These are phyloP conservation scores for Acanthosepion lycidas DNA, from an alignment of 2,888 invertebrate species.

Conservation along the genomic window DNA sequence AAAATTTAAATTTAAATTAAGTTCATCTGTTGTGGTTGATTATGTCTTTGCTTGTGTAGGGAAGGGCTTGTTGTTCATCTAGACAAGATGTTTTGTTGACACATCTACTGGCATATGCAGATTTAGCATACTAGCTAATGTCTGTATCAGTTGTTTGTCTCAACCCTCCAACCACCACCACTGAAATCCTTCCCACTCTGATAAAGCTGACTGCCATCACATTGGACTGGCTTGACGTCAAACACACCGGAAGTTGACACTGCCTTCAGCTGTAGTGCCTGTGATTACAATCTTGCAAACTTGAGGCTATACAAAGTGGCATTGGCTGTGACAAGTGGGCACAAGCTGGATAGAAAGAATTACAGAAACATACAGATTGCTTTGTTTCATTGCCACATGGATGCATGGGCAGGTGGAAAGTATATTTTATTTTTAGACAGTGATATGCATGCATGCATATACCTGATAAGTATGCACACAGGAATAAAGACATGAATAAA, in stretches of 20 bases:
- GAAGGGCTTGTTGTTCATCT: not conserved
- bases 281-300: not conserved
- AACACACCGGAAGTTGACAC: constrained; percentile 13
- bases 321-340: not conserved
- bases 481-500: not conserved
- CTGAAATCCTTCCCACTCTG: not conserved
- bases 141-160: not conserved
- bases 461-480: not conserved
- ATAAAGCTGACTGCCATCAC: not conserved
- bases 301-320: not conserved
- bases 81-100: not conserved
- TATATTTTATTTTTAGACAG: not conserved
- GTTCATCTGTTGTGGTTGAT: not conserved
- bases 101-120: not conserved
- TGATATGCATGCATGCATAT: not conserved
- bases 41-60: not conserved
- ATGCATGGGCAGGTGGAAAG: not conserved
- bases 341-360: not conserved
- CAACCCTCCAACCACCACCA: not conserved
- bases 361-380: not conserved
- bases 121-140: not conserved
- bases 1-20: not conserved
- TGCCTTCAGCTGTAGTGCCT: not conserved
- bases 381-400: too few species aligned
- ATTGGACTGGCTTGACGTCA: constrained; percentile 8